phyloP scores from a whole-genome alignment of 2,888 invertebrate species.

The Polyommatus iphigenia region DNA sequence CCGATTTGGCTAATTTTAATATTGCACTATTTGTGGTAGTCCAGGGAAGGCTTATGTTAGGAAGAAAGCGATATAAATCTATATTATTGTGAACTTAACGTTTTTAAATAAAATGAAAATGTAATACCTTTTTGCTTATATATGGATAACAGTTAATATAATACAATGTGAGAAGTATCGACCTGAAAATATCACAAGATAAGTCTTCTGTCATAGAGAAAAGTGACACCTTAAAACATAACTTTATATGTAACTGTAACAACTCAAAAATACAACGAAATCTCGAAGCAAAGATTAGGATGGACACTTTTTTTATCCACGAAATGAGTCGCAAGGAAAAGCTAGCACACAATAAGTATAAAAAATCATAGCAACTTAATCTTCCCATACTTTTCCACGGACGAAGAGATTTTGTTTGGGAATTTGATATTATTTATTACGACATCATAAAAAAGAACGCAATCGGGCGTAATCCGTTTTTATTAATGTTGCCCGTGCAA shows the following conservation, averaged over 20 bases:
- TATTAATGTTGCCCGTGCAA: slow-evolving; percentile 25
- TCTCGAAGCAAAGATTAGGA: not conserved
- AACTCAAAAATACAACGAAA: not conserved
- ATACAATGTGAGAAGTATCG: no score
- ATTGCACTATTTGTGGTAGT: no score
- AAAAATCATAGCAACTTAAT: slow-evolving; percentile 19
- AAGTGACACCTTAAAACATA: not conserved
- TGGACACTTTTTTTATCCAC: not conserved
- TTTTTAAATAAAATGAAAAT: no score
- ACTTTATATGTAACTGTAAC: not conserved
- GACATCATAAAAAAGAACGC: slow-evolving; percentile 22
- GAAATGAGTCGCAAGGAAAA: slow-evolving; percentile 1
- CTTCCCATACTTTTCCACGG: slow-evolving; percentile 8
- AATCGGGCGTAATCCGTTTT: slow-evolving; percentile 26
- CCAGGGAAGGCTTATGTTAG: no score
- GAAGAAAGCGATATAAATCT: no score
- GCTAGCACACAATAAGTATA: slow-evolving; percentile 2
- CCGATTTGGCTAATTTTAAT: no score
- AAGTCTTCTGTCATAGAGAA: no score
- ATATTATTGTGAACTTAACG: no score
- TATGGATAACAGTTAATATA: no score
- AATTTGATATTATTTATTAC: slow-evolving; percentile 19
- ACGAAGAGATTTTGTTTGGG: not conserved
- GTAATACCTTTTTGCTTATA: no score
- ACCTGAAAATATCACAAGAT: no score